Base-by-base conservation (phyloP, 2,797 vertebrate species). In the Sebastolobus altivelis region DNA sequence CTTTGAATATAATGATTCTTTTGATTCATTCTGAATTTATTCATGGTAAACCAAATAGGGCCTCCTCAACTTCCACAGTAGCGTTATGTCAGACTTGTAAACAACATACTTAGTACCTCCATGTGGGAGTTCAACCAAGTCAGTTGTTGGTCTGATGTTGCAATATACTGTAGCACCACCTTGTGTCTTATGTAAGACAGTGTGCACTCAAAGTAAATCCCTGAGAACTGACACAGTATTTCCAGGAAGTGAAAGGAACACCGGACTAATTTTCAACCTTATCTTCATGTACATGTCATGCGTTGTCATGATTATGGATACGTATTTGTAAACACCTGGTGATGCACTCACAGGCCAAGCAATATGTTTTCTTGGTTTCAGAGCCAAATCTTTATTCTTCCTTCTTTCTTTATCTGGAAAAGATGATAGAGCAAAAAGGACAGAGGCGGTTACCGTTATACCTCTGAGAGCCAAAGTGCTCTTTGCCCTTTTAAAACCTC, bases 91-190 rank as follows among this genome's bases (percentile, higher is more conserved):
- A 62, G 16, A 63, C 55, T 14, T 71, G 20, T 68, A 18, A 65
- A 61, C 16, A 65, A 61, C 12, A n/a, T 29, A 29, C 31, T 9
- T 0, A 46, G 20, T 5, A 6, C 2, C 9, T 35, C 8, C 13
- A 0, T 31, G 22, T 65, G 29, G 62, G 43, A 52, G 16, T 56
- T 20, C 8, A 43, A n/a, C 22, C 8, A 58, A 12, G 62, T n/a
- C 54, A 38, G 25, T 31, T n/a, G 49, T 33, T 56, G 16, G 55
- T 63, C 31, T 37, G 29, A 33, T 4, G 1, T 46, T 85, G 5
- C 13, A 6, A 6, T 25, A 31, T 77, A 10, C 66, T 75, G 49
- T 38, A 86, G 85, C 87, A 49, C 90, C 92, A 83, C 76, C 85
- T 65, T 67, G 85, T 93, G 91, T 71, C 54, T 60, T 20, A 54